Conservation (phyloP, 1,140 invertebrate genomes). For the Coptotermes formosanus region DNA sequence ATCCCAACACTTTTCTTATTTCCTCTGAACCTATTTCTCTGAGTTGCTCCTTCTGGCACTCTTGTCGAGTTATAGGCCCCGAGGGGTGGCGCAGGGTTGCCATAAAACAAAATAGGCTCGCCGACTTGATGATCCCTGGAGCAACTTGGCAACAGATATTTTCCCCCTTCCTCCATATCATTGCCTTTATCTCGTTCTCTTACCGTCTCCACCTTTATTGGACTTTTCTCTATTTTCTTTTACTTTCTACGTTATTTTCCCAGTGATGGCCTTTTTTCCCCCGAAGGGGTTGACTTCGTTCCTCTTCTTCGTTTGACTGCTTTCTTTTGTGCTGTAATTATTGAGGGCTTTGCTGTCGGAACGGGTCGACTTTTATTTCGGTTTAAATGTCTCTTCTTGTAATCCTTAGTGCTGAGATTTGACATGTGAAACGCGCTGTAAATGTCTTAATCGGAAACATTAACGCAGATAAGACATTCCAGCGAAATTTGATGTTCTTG, state of each 20-base stretch:
- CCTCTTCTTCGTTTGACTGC: background rate
- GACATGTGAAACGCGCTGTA: background rate
- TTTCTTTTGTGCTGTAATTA: background rate
- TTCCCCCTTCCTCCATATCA: background rate
- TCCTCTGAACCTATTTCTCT: background rate
- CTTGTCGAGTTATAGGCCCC: conserved; percentile 2
- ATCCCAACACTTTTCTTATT: background rate
- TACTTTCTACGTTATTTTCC: background rate
- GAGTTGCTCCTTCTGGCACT: background rate
- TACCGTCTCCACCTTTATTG: background rate
- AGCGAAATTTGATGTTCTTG: too few species aligned
- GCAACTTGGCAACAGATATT: conserved; percentile 8
- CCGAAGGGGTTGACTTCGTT: background rate
- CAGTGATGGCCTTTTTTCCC: background rate
- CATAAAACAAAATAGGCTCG: conserved; percentile 18
- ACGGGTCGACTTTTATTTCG: background rate
- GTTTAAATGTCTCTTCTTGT: conserved; percentile 9
- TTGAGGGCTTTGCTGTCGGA: background rate
- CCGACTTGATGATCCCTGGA: conserved; percentile 9
- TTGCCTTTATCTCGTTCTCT: background rate
- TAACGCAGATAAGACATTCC: too few species aligned
- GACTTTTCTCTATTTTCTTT: background rate
- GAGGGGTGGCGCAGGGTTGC: background rate
- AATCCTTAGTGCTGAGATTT: background rate
- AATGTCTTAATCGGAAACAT: too few species aligned